Evolutionary conservation across 2,113 vertebrate species (phyloP), one percentile per base, ranked within the genome.

Genomic region (Ramphastos sulfuratus): DNA sequence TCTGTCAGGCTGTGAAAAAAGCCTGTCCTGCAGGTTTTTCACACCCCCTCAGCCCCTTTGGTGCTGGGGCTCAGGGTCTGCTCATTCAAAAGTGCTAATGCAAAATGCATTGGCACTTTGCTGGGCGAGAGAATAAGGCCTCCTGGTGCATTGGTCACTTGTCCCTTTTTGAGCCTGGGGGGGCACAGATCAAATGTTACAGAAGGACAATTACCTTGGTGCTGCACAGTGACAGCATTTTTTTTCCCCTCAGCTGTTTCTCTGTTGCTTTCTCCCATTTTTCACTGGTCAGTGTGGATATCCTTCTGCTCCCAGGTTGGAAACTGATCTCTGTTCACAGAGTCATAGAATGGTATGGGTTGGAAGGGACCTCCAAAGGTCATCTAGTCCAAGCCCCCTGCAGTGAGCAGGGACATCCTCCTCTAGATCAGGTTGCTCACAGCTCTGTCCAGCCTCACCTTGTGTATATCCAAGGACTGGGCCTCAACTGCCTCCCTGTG

Each of bases 71-170:
- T 91, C 54, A 15, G 61, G 65, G 35, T 88, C 24, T 90, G 58
- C 61, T 85, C 0, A 1, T 55, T 54, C 3, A 2, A 96, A 96
- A 90, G 95, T 96, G 96, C 76, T 96, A 96, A 96, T 96, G 95
- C 89, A 96, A 94, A 96, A 94, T 94, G 91, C 94, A 94, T 95
- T 96, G 95, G 85, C 94, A 83, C 94, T 93, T 95, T 95, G 61
- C 85, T 54, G 46, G 54, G 54, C 0, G 5, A 82, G 84, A 80
- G 60, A 92, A 25, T n/a, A 81, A 72, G 89, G 33, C 65, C 72
- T 24, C 2, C 48, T 58, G 89, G 52, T 92, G 42, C 4, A 0
- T 55, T 63, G 87, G 75, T 76, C 63, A 55, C 84, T 92, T 2
- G 2, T 59, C 35, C 52, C 15, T 92, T 90, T 92, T 24, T 80